Conservation (phyloP, 1,140 invertebrate genomes). For the Drosophila bocqueti region DNA sequence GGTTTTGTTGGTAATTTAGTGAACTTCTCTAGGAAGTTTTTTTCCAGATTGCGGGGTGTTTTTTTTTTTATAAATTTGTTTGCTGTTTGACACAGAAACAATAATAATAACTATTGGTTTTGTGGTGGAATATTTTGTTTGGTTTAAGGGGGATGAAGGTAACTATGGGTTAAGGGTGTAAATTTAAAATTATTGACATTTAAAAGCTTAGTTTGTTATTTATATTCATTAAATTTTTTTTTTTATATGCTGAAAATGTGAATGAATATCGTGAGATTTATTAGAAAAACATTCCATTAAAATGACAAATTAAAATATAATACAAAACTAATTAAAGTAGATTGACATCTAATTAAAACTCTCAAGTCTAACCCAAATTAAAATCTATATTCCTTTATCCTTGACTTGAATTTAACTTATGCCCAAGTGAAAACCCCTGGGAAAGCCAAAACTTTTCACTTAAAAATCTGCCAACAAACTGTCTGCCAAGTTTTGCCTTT, state of each 20-base stretch:
- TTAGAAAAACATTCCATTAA: too few relatives aligned
- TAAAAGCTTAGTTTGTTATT: not conserved
- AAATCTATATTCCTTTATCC: slow-evolving; percentile 13
- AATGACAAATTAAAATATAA: not conserved
- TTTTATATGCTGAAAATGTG: not conserved
- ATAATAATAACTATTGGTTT: not conserved
- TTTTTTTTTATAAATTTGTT: slow-evolving; percentile 14
- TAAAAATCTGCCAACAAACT: slow-evolving; percentile 40
- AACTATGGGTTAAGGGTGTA: too few relatives aligned
- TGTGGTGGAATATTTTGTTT: not conserved
- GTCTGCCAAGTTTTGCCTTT: slow-evolving; percentile 63
- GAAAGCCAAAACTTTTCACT: slow-evolving; percentile 23
- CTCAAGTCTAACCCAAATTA: not conserved
- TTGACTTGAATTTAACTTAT: slow-evolving; percentile 3
- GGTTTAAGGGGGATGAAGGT: not conserved
- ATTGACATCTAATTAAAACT: not conserved
- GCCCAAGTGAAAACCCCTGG: not conserved
- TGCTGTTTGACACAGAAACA: slow-evolving; percentile 16
- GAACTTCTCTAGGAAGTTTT: slow-evolving; percentile 11
- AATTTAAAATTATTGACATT: not conserved
- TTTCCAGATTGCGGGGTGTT: slow-evolving; percentile 18
- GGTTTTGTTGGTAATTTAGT: slow-evolving; percentile 35
- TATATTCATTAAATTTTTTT: not conserved
- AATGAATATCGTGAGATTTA: not conserved
- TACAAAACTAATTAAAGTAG: not conserved